Evolutionary conservation across 2,113 vertebrate genomes (phyloP).

Genomic region (Zosterops japonicus): DNA sequence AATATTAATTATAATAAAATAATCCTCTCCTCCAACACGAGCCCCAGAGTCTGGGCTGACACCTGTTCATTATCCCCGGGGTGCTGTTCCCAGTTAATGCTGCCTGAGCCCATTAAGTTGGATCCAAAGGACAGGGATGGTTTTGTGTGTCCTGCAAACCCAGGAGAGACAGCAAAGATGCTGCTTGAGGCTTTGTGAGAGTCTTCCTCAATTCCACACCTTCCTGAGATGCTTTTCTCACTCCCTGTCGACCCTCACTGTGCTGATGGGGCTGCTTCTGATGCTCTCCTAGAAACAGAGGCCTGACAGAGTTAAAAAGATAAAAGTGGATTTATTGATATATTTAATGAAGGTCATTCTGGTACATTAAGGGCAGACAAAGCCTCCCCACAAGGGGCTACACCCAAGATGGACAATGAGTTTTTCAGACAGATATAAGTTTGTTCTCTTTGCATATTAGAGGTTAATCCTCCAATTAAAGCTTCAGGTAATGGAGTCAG

Average conservation of each 20-base stretch:
- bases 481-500: background rate
- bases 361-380: background rate
- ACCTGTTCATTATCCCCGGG: conserved; percentile 31
- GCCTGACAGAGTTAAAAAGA: background rate
- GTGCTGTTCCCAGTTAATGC: background rate
- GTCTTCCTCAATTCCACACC: background rate
- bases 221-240: background rate
- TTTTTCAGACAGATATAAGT: background rate
- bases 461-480: background rate
- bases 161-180: background rate
- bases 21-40: background rate
- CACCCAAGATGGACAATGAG: background rate
- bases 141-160: background rate
- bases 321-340: background rate
- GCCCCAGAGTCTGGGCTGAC: conserved; percentile 31
- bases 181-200: background rate
- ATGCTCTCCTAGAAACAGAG: background rate
- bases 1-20: conserved; percentile 62
- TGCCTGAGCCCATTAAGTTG: conserved; percentile 23
- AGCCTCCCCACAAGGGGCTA: background rate
- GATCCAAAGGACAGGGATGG: background rate
- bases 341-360: background rate
- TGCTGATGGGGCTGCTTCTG: background rate
- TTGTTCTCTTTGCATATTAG: background rate
- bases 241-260: fast-evolving